Conservation (phyloP, 1,140 invertebrate genomes). For the Nasonia longicornis region DNA sequence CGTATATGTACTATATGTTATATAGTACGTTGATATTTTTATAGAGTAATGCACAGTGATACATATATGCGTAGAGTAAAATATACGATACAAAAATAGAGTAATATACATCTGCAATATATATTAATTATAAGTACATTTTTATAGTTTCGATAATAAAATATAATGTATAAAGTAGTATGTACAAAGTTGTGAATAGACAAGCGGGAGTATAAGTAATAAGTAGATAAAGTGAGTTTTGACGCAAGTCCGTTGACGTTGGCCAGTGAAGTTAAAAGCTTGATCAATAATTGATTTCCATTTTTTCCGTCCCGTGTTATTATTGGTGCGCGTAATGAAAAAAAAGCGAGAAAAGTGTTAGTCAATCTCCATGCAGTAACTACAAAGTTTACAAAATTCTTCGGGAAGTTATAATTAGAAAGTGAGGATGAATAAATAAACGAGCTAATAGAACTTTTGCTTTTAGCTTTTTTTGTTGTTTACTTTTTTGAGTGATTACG, state of each 20-base stretch:
- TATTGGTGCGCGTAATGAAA: not conserved
- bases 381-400: too few species aligned
- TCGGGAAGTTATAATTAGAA: not conserved
- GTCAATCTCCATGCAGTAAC: too few species aligned
- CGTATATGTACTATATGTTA: not conserved
- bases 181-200: not conserved
- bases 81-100: not conserved
- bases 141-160: not conserved
- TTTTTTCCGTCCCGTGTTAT: too few species aligned
- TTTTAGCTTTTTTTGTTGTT: not conserved
- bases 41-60: conserved; percentile 11
- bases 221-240: not conserved
- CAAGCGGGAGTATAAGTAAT: not conserved
- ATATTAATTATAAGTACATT: not conserved
- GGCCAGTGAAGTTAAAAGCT: not conserved
- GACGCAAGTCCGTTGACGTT: not conserved
- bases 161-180: not conserved
- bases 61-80: not conserved
- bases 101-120: not conserved
- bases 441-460: not conserved
- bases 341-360: not conserved
- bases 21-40: not conserved
- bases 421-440: not conserved
- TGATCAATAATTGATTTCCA: not conserved
- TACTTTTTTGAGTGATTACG: not conserved